phyloP scores from a whole-genome alignment of 2,113 vertebrate genomes.

The Lepidiolamprologus cunningtoni region DNA sequence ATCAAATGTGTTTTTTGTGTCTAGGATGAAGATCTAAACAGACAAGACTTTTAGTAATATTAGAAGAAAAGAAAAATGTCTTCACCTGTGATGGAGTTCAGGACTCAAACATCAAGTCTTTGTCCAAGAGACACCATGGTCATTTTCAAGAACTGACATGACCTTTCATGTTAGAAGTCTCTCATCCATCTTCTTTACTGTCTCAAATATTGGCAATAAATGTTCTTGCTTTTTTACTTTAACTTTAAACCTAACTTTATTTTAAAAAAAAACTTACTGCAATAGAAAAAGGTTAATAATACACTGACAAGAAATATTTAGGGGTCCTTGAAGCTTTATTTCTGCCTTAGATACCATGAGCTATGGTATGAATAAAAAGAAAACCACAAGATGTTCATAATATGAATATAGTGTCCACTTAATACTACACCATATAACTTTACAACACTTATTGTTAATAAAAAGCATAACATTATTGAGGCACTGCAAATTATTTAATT shows the following conservation, averaged over 20 bases:
- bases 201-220: not conserved
- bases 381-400: not conserved
- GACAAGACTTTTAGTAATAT: not conserved
- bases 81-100: not conserved
- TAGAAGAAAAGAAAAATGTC: not conserved
- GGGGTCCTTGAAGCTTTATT: not conserved
- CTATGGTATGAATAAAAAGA: not conserved
- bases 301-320: not conserved
- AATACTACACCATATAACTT: not conserved
- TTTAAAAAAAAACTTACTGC: not conserved
- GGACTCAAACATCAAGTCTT: not conserved
- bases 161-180: not conserved
- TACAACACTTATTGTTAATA: not conserved
- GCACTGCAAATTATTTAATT: not conserved
- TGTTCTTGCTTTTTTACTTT: not conserved
- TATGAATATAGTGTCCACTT: not conserved
- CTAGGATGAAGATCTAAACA: not conserved
- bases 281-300: not conserved
- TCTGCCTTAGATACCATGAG: not conserved
- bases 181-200: not conserved
- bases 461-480: not conserved
- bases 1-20: not conserved
- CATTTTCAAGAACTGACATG: not conserved
- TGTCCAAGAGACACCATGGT: not conserved
- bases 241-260: not conserved